Base-by-base conservation (phyloP, 37 sponge, comb jelly and placozoan species). In the Agelas oroides region DNA sequence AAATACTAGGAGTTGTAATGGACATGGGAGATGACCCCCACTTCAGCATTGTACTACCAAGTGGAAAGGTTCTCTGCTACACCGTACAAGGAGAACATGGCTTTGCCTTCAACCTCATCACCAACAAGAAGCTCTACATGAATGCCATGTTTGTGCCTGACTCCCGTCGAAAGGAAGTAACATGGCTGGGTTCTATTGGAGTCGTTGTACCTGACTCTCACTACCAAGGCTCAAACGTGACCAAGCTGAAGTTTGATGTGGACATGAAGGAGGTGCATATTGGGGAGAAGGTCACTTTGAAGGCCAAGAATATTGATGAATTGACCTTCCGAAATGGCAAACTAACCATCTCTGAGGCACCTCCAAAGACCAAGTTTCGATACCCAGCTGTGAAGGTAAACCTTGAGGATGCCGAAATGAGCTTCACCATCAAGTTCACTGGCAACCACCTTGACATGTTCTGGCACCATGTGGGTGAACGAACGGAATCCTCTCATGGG, bases 61-160 rank as follows among this genome's bases (percentile, higher is more conserved):
- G 56, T 25, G 80, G 80, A 1, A 53, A 79, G 34, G 2, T 67
- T 1, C 80, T 84, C 76, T 79, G 80, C 53, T 79, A 67, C 80
- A 79, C 80, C 2, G 80, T 79, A 5, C 80, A 79, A 55, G 80
- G 80, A 79, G 80, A 79, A 67, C 80, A 79, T 33, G 80, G 80
- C 11, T 79, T 79, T 27, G 1, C 68, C 56, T 79, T 79, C 69
- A 79, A 79, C 66, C 68, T 79, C 30, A 79, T 79, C 69, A 54
- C 27, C 54, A 79, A 66, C 80, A 12, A 65, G 56, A 65, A 52
- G 53, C 11, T 79, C 20, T 15, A 16, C 56, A 79, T 79, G 80
- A 79, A 79, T 46, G 68, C 80, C 68, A 79, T 53, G 68, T 79
- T 79, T 79, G 80, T 79, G 21, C 80, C 80, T 46, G 80, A 79